Conservation (phyloP, 2,113 vertebrate genomes). For the Proterorhinus semilunaris region DNA sequence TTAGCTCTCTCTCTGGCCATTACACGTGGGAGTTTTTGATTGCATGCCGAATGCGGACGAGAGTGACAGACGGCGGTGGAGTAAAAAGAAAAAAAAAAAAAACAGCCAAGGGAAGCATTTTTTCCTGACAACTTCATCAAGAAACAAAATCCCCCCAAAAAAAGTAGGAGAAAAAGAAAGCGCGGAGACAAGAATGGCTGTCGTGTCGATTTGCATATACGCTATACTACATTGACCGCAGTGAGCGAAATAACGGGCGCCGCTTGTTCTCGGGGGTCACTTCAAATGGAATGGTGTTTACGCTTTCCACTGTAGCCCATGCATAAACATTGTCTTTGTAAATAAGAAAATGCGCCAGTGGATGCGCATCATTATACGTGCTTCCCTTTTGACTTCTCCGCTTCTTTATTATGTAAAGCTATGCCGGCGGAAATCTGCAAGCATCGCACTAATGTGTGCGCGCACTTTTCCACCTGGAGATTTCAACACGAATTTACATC, state of each 20-base stretch:
- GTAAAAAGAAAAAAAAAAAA: neutral
- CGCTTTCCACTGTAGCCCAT: conserved; percentile 47
- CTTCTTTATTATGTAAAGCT: conserved; percentile 74
- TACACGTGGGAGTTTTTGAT: conserved; percentile 45
- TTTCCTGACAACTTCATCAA: conserved; percentile 54
- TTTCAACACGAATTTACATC: conserved; percentile 75
- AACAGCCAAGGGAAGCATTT: conserved; percentile 56
- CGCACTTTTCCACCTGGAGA: conserved; percentile 74
- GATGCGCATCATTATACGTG: conserved; percentile 71
- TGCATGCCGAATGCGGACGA: conserved; percentile 26
- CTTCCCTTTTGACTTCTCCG: conserved; percentile 55
- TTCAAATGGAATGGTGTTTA: conserved; percentile 65
- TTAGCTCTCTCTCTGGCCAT: conserved; percentile 31
- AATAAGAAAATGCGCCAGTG: conserved; percentile 62
- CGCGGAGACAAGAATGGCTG: conserved; percentile 28
- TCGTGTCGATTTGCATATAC: conserved; percentile 59
- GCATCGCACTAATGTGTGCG: conserved; percentile 65
- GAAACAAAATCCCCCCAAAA: neutral
- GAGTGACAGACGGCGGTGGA: conserved; percentile 42
- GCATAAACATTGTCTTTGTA: conserved; percentile 71
- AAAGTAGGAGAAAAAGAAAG: conserved; percentile 19
- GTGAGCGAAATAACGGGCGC: conserved; percentile 60
- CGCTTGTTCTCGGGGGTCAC: conserved; percentile 48
- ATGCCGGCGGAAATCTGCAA: conserved; percentile 64
- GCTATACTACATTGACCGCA: conserved; percentile 55